Base-by-base conservation (phyloP, 2,888 invertebrate genomes). In the Gortyna flavago region DNA sequence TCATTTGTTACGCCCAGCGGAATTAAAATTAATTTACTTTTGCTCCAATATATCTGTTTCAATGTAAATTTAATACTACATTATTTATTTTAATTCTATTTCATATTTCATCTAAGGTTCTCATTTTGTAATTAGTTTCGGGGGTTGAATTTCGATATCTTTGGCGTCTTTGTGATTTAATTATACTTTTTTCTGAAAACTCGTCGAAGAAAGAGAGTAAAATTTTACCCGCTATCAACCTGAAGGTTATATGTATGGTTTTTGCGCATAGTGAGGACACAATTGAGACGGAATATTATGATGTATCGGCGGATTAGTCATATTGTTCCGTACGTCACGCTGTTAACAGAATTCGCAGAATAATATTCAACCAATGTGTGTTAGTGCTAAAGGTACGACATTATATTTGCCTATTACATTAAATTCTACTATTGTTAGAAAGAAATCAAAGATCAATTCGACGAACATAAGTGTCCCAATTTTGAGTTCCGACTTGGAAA, bases 21-120 rank as follows among this genome's bases (percentile, higher is more conserved):
- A 80, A 87, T 82, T 85, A 81, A 80, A 85, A 85, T 85, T 83
- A 88, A 83, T 75, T 83, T 81, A 79, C 65, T 83, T 83, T 73
- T 29, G 41, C 64, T 86, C 61, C 38, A 79, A 80, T 79, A 70
- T 80, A 57, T 78, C 59, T 77, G 64, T 76, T 81, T 74, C 59
- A 82, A 82, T 77, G 82, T 51, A 66, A 75, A 51, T 79, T 77
- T 67, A 25, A 11, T 54, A 57, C 13, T n/a, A 59, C 48, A 61
- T 0, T 16, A 70, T 35, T 68, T 41, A 68, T 81, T 78, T 68
- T 54, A 25, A 83, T 65, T 79, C 25, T 72, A 59, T 61, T 67
- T 66, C 29, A 77, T 72, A 59, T 61, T 67, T 66, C 29, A 77
- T 44, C 35, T 21, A 64, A 69, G 41, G 68, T 38, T 77, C 29